Base-by-base conservation (phyloP, 2,113 vertebrate species). In the Sorex araneus region DNA sequence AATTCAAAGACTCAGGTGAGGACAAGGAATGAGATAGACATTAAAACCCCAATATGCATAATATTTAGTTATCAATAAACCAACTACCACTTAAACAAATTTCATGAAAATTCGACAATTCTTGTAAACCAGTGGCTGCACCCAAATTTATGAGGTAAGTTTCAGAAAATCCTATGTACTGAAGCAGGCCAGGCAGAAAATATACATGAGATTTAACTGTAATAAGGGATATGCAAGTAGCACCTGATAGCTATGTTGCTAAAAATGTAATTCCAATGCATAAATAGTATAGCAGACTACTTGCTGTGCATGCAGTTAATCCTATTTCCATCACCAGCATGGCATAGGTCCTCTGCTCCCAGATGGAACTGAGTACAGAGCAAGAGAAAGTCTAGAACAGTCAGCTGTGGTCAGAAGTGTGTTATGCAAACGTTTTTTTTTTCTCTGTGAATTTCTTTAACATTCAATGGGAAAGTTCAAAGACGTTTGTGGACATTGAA, bases 221-320 rank as follows among this genome's bases (percentile, higher is more conserved):
- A 45, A 4, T 75, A 28, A 92, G 45, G 30, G 86, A 30, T 30
- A 71, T 28, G 23, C 1, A 67, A 57, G 9, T 83, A 9, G 30
- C 30, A 40, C 54, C 13, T 89, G 25, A 83, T 34, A 84, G 80
- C 63, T 92, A 63, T 77, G 21, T 10, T 73, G 27, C 86, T n/a
- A 54, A 32, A 90, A 16, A 57, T 34, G 4, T 40, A 80, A 43
- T 74, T 63, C 12, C n/a, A 36, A 40, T 40, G 40, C 40, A 3
- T 40, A 40, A 7, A 40, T 40, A 40, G 40, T 40, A 40, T 40
- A 40, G 40, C 40, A 40, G 40, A 54, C 18, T 54, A 54, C 54
- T 54, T 54, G 54, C 54, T 15, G 10, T 54, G 54, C 54, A 54
- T 54, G 54, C 25, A 54, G 57, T 47, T 69, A 27, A 57, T 84